These are phyloP conservation scores for Phengaris alcon DNA, from an alignment of 2,888 invertebrate genomes.

Conservation along the genomic window DNA sequence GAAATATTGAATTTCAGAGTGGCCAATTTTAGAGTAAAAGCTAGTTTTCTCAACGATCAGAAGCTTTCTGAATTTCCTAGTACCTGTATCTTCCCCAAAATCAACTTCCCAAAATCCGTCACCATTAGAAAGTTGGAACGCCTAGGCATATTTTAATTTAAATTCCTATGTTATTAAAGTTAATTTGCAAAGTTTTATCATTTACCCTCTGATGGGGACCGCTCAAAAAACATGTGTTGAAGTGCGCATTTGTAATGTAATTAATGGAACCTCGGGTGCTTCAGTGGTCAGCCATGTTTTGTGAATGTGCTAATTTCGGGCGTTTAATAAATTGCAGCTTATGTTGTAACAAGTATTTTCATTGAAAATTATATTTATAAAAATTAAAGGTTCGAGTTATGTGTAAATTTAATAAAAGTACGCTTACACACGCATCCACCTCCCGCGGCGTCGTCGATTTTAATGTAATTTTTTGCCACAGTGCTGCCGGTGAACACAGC, in stretches of 20 bases:
- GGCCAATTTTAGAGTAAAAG: background rate
- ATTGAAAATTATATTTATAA: background rate
- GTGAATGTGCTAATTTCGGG: constrained; percentile 10
- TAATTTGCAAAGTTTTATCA: constrained; percentile 22
- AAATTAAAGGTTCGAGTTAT: no score
- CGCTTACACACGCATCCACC: no score
- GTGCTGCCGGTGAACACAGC: no score
- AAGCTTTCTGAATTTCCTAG: background rate
- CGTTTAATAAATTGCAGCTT: background rate
- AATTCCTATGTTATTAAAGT: constrained; percentile 23
- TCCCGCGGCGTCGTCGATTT: no score
- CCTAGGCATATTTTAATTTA: constrained; percentile 24
- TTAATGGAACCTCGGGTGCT: constrained; percentile 12
- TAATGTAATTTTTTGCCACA: no score
- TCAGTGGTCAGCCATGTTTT: constrained; percentile 14
- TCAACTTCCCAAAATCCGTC: background rate
- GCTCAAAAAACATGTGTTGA: constrained; percentile 17
- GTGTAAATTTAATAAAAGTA: no score
- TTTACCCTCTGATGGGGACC: constrained; percentile 16
- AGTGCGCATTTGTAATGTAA: constrained; percentile 14
- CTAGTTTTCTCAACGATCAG: background rate
- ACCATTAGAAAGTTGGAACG: constrained; percentile 7
- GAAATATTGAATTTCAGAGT: no score
- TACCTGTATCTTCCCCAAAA: background rate
- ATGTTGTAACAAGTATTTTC: background rate